Percentiles rank a stretch among this genome's conserved stretches.
phyloP scores from a whole-genome alignment of 1,140 invertebrate species.

The Teleogryllus occipitalis region DNA sequence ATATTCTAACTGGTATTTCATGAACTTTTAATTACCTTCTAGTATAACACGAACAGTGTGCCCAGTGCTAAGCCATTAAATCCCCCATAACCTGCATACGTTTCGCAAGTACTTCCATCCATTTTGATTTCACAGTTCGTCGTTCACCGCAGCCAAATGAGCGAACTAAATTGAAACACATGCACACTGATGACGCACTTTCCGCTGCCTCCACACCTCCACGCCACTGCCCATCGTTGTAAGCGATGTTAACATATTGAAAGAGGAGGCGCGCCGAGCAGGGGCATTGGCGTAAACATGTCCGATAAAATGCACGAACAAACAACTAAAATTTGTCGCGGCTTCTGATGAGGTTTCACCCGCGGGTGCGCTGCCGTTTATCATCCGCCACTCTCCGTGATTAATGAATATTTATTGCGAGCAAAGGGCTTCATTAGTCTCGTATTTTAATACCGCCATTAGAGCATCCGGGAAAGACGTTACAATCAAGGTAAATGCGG shows the following conservation, averaged over 20 bases:
- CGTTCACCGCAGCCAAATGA: too few species aligned
- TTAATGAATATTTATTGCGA: constrained; percentile 6
- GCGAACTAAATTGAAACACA: too few species aligned
- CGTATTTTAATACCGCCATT: background rate
- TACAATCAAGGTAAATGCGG: background rate
- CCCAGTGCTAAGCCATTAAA: too few species aligned
- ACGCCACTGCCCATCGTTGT: background rate
- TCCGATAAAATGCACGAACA: background rate
- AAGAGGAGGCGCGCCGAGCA: background rate
- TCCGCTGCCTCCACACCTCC: background rate
- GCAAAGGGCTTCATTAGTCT: background rate
- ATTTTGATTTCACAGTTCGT: too few species aligned
- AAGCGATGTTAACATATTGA: background rate
- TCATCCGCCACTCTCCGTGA: background rate
- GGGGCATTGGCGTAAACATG: background rate
- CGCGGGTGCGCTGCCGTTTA: background rate
- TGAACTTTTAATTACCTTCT: too few species aligned
- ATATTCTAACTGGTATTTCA: too few species aligned
- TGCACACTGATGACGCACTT: too few species aligned
- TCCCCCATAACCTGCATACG: too few species aligned
- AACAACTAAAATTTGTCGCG: background rate
- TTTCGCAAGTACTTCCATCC: too few species aligned
- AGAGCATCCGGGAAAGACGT: background rate
- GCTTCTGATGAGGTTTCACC: background rate
- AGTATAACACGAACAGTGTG: too few species aligned